Conservation (phyloP, 2,113 vertebrate genomes). For the Coreoperca whiteheadi region DNA sequence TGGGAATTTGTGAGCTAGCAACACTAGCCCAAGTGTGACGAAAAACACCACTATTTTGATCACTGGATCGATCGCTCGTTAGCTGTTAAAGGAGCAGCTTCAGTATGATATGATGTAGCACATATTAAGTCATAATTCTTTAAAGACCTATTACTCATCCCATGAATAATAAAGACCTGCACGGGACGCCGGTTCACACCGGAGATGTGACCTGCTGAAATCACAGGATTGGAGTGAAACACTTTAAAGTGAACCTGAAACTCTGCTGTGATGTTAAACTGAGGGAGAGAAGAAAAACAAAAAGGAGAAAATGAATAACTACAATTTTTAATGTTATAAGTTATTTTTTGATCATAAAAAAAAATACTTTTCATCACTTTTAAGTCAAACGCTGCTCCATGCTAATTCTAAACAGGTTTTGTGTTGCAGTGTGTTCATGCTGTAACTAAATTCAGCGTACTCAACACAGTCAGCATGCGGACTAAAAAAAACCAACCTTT, state of each 20-base stretch:
- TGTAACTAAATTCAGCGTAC: background rate
- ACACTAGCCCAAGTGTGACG: background rate
- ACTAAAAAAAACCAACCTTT: background rate
- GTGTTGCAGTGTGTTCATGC: background rate
- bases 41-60: background rate
- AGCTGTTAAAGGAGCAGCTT: background rate
- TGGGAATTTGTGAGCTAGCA: background rate
- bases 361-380: background rate
- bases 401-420: background rate
- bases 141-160: background rate
- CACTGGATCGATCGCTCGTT: background rate
- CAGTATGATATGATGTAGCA: background rate
- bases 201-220: conserved; percentile 4
- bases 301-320: background rate
- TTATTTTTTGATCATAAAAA: background rate
- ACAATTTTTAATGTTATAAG: background rate
- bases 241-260: background rate
- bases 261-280: background rate
- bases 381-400: background rate
- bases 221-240: background rate
- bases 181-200: background rate
- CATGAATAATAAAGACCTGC: background rate
- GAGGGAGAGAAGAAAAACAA: background rate
- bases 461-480: background rate
- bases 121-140: background rate